These are phyloP conservation scores for Cheirogaleus major DNA, from an alignment of 2,797 vertebrate genomes.

Conservation along the genomic window DNA sequence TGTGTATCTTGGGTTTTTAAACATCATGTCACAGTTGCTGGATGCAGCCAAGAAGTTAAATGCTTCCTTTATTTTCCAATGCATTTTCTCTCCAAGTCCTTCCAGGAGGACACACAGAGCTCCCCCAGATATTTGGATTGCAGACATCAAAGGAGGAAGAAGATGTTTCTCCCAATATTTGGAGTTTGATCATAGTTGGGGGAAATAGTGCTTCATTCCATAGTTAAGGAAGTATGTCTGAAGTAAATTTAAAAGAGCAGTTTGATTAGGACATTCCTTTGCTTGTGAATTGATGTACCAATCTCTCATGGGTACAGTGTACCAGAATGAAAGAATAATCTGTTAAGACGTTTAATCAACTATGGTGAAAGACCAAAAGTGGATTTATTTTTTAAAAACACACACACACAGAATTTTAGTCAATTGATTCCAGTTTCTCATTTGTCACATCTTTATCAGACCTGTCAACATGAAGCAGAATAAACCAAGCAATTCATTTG, in stretches of 20 bases:
- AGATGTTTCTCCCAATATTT: not conserved
- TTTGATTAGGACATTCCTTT: conserved; percentile 31
- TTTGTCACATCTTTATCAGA: conserved; percentile 51
- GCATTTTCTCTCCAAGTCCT: not conserved
- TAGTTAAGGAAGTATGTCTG: not conserved
- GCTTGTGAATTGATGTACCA: not conserved
- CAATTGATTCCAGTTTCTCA: conserved; percentile 54
- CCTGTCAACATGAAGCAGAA: not conserved
- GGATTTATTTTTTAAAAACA: not conserved
- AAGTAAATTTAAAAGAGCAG: not conserved
- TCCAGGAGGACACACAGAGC: not conserved
- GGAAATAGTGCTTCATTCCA: not conserved
- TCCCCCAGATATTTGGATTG: not conserved
- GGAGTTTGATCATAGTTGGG: not conserved
- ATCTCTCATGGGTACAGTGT: not conserved
- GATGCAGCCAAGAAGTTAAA: conserved; percentile 30
- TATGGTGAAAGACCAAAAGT: not conserved
- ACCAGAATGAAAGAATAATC: not conserved
- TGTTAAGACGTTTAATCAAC: not conserved
- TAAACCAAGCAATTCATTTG: conserved; percentile 5
- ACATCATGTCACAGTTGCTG: not conserved
- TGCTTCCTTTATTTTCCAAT: conserved; percentile 24
- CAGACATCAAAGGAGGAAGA: not conserved
- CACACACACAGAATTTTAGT: not conserved
- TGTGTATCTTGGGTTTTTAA: conserved; percentile 4